Evolutionary conservation across 1,140 invertebrate species (phyloP).

Genomic region (Armadillidium nasatum): DNA sequence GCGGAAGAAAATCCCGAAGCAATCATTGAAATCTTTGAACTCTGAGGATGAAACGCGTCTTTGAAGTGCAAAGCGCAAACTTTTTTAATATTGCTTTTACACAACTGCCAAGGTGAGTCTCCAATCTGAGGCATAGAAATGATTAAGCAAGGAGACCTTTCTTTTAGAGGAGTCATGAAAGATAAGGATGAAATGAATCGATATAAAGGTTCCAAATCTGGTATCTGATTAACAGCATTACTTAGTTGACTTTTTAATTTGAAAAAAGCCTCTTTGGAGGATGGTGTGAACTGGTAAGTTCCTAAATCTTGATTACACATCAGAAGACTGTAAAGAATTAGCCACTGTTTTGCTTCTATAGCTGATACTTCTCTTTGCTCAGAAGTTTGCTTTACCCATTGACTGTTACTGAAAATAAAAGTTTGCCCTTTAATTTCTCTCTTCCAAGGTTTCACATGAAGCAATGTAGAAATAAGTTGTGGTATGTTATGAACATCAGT

Average conservation of each 20-base stretch:
- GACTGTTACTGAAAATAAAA: not conserved
- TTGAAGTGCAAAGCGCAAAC: not conserved
- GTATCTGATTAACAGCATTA: not conserved
- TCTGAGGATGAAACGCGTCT: not conserved
- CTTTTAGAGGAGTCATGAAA: not conserved
- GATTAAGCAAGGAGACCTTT: not conserved
- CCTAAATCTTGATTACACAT: not conserved
- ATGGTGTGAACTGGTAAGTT: not conserved
- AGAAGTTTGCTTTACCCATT: not conserved
- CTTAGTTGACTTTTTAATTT: not conserved
- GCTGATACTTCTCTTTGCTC: not conserved
- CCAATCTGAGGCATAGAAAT: not conserved
- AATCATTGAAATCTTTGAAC: not conserved
- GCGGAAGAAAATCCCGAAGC: not conserved
- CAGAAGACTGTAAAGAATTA: not conserved
- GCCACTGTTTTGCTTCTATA: not conserved
- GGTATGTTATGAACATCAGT: not conserved
- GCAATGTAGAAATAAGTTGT: not conserved
- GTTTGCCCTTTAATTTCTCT: not conserved
- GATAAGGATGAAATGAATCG: not conserved
- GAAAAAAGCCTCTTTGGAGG: not conserved
- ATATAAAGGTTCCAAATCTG: not conserved
- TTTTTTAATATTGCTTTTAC: not conserved
- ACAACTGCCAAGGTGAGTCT: not conserved
- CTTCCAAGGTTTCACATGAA: not conserved